Conservation (phyloP, 2,888 invertebrate species). For the Cylloceria caligata region DNA sequence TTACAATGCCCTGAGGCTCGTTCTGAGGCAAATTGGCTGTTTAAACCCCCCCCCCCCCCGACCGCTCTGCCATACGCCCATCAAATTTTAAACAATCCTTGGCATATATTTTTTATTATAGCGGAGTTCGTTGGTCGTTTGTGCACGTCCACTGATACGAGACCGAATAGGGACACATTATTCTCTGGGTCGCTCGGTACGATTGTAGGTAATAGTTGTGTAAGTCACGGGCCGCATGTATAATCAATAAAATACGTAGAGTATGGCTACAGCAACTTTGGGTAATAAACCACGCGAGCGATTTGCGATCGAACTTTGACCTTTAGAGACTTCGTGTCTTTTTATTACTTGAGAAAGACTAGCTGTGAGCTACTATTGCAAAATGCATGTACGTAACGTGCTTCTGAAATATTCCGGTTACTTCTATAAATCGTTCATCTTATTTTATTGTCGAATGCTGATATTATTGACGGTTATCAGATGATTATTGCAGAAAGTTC, state of each 20-base stretch:
- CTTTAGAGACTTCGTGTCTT: constrained; percentile 21
- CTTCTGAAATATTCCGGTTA: neutral
- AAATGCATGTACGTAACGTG: neutral
- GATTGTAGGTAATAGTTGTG: constrained; percentile 19
- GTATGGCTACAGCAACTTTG: constrained; percentile 12
- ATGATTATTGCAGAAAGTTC: neutral
- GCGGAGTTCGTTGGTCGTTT: neutral
- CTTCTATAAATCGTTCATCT: neutral
- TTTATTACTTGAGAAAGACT: neutral
- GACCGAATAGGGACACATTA: neutral
- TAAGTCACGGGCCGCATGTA: constrained; percentile 14
- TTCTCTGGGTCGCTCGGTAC: neutral
- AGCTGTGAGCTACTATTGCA: neutral
- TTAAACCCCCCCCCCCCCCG: too few relatives aligned
- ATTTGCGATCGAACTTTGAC: constrained; percentile 58
- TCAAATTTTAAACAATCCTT: too few relatives aligned
- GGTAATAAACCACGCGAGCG: constrained; percentile 32
- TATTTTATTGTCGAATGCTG: neutral
- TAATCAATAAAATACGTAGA: constrained; percentile 31
- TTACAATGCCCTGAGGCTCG: too few relatives aligned
- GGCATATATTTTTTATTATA: neutral
- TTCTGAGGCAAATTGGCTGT: too few relatives aligned
- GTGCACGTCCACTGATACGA: neutral
- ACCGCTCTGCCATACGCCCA: too few relatives aligned
- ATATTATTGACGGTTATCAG: neutral